Evolutionary conservation across 30 jellyfish, hydroid and myxozoan species (phyloP).

Genomic region (Hydractinia echinata): DNA sequence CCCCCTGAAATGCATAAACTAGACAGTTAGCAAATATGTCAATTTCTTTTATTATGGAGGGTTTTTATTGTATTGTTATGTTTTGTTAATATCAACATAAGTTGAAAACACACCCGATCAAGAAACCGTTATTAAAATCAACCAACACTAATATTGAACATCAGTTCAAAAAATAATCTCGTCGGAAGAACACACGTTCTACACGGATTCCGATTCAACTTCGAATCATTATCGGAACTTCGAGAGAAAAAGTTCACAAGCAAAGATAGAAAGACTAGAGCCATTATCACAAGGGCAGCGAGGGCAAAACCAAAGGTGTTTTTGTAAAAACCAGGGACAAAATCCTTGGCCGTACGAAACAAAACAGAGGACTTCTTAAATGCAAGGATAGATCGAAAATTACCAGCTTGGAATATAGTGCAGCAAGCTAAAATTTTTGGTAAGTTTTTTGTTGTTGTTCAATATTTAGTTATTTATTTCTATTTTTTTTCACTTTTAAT

Average conservation of each 20-base stretch:
- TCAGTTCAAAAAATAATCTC: slow-evolving; percentile 1
- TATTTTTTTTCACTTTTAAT: not conserved
- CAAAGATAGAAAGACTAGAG: not conserved
- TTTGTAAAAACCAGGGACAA: not conserved
- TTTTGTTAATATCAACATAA: not conserved
- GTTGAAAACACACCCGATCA: not conserved
- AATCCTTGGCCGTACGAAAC: not conserved
- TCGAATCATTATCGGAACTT: not conserved
- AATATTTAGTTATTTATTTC: not conserved
- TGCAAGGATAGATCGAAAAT: slow-evolving; percentile 2
- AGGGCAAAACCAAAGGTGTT: slow-evolving; percentile 1
- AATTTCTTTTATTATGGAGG: not conserved
- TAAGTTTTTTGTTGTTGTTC: not conserved
- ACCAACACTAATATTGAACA: not conserved
- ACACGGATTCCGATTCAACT: not conserved
- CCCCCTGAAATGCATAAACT: slow-evolving; percentile 8
- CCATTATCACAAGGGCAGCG: slow-evolving; percentile 18
- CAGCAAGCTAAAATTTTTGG: slow-evolving; percentile 9
- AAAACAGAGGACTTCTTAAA: not conserved
- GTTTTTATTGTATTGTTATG: not conserved
- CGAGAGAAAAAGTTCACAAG: not conserved
- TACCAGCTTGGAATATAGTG: slow-evolving; percentile 24
- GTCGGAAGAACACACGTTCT: slow-evolving; percentile 12
- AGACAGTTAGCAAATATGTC: slow-evolving; percentile 31
- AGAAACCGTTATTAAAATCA: slow-evolving; percentile 13